phyloP scores from a whole-genome alignment of 2,113 vertebrate species.

The Saimiri boliviensis region DNA sequence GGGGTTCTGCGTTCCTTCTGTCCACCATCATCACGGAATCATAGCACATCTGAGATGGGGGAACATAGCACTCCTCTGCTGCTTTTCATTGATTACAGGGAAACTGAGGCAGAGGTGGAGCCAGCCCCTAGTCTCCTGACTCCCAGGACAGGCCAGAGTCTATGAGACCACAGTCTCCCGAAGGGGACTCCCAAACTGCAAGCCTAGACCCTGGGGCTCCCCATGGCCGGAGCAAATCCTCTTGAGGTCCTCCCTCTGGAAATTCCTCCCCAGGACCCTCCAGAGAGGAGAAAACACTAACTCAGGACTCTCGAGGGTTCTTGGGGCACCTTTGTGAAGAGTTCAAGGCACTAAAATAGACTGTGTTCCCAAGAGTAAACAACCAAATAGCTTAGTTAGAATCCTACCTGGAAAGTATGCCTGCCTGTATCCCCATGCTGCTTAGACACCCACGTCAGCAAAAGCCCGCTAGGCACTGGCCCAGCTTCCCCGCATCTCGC shows the following conservation, averaged over 20 bases:
- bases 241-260: background rate
- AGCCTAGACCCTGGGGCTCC: background rate
- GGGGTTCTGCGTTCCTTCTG: background rate
- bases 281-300: accelerated
- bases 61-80: background rate
- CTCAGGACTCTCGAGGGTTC: background rate
- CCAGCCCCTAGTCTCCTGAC: background rate
- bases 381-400: background rate
- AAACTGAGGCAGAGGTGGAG: background rate
- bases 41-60: background rate
- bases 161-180: background rate
- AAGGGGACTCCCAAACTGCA: background rate
- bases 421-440: accelerated
- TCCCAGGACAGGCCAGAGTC: background rate
- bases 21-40: background rate
- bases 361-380: background rate
- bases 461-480: accelerated
- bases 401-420: background rate
- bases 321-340: background rate
- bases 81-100: background rate
- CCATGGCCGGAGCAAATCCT: background rate
- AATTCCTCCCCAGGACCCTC: background rate
- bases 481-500: accelerated
- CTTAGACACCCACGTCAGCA: accelerated
- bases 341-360: background rate